A percentile compares a stretch with the other conserved stretches of the same genome.
Conservation (phyloP, 2,113 vertebrate genomes). For the Ammodytes dubius region DNA sequence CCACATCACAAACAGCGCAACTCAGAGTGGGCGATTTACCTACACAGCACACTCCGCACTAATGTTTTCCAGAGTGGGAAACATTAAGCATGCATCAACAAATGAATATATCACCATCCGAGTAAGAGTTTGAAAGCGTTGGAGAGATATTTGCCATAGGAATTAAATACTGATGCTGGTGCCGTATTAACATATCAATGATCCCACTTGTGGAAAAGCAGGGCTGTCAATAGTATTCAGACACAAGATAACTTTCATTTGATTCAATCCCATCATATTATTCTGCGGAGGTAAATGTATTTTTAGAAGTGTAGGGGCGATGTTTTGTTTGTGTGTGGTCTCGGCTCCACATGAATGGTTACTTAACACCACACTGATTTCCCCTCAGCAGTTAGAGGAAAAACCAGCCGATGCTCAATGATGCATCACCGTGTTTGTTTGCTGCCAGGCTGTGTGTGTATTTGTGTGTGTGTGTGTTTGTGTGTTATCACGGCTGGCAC, state of each 20-base stretch:
- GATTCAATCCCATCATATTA: slow-evolving; percentile 54
- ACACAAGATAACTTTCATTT: slow-evolving; percentile 50
- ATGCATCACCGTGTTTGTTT: slow-evolving; percentile 71
- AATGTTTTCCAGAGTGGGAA: slow-evolving; percentile 48
- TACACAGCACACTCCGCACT: slow-evolving; percentile 42
- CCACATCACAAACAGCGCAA: slow-evolving; percentile 66
- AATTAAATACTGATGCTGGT: slow-evolving; percentile 63
- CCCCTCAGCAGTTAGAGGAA: slow-evolving; percentile 75
- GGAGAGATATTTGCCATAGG: slow-evolving; percentile 60
- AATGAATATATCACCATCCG: slow-evolving; percentile 63
- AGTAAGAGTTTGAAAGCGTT: slow-evolving; percentile 60
- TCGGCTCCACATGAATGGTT: slow-evolving; percentile 78
- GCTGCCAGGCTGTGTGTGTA: slow-evolving; percentile 59
- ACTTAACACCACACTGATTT: slow-evolving; percentile 80
- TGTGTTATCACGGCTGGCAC: slow-evolving; percentile 63
- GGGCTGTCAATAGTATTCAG: slow-evolving; percentile 1
- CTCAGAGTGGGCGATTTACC: slow-evolving; percentile 72
- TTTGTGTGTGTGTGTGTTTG: slow-evolving; percentile 44
- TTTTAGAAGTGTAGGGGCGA: slow-evolving; percentile 55
- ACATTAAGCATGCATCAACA: slow-evolving; percentile 70
- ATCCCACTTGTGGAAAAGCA: slow-evolving; percentile 38
- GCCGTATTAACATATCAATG: slow-evolving; percentile 57
- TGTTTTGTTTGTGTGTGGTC: slow-evolving; percentile 77
- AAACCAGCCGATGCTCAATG: slow-evolving; percentile 78
- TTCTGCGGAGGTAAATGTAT: slow-evolving; percentile 50